These are phyloP conservation scores for Capra hircus DNA, from an alignment of 2,113 vertebrate species.

Conservation along the genomic window DNA sequence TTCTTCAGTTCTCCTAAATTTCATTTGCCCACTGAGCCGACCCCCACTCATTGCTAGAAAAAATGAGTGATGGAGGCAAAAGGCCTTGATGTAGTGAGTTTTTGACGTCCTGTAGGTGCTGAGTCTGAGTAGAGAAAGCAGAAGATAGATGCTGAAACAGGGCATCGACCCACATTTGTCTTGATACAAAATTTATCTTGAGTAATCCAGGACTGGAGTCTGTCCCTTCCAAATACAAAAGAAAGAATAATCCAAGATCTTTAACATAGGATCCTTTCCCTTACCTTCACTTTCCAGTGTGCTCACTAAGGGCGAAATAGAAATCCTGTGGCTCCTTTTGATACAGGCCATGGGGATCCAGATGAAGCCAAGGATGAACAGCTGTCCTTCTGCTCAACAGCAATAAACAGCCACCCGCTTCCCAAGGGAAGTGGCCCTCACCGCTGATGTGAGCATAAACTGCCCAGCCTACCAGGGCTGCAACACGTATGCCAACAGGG, in stretches of 20 bases:
- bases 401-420: neutral
- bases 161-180: neutral
- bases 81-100: neutral
- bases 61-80: neutral
- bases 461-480: neutral
- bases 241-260: neutral
- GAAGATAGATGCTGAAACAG: neutral
- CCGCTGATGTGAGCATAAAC: slow-evolving; percentile 43
- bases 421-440: slow-evolving; percentile 7
- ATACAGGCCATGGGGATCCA: neutral
- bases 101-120: neutral
- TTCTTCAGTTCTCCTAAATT: neutral
- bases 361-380: neutral
- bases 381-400: neutral
- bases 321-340: neutral
- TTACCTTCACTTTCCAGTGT: neutral
- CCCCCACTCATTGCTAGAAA: neutral
- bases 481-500: neutral
- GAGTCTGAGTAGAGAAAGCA: neutral
- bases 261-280: neutral
- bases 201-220: neutral
- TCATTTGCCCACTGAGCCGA: neutral
- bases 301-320: neutral
- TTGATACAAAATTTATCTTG: neutral
- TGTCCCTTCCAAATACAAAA: neutral